These are phyloP conservation scores for Muricea muricata DNA, from an alignment of 92 coral and sea anemone species.

Conservation along the genomic window DNA sequence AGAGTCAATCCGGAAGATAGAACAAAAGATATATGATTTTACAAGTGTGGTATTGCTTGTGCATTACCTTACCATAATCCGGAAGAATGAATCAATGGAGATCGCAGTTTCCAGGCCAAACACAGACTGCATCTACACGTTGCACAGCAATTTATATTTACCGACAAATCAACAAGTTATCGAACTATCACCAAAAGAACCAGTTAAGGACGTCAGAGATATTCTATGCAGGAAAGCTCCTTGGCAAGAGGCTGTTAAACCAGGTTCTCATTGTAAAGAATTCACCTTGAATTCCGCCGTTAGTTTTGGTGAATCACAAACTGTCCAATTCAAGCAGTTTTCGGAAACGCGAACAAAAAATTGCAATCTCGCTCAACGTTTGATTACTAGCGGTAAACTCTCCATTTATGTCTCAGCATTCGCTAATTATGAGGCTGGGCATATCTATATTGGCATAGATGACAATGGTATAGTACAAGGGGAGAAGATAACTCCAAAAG, in stretches of 20 bases:
- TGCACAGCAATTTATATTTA: slow-evolving; percentile 21
- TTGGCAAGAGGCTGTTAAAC: not conserved
- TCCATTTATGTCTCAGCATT: slow-evolving; percentile 51
- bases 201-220: not conserved
- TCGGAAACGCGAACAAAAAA: slow-evolving; percentile 1
- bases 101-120: not conserved
- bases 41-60: not conserved
- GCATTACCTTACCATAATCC: not conserved
- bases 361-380: slow-evolving; percentile 26
- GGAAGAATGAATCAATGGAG: not conserved
- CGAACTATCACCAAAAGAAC: not conserved
- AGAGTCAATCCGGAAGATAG: not conserved
- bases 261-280: slow-evolving; percentile 10
- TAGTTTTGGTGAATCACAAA: slow-evolving; percentile 22
- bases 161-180: slow-evolving; percentile 48
- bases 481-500: slow-evolving; percentile 20
- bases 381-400: slow-evolving; percentile 5
- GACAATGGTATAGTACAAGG: slow-evolving; percentile 54
- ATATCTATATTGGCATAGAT: slow-evolving; percentile 46
- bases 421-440: slow-evolving; percentile 57
- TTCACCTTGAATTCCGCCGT: not conserved
- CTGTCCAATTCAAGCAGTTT: slow-evolving; percentile 39
- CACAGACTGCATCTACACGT: not conserved
- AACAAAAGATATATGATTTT: not conserved
- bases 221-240: not conserved